Conservation (phyloP, 2,113 vertebrate genomes). For the Melospiza melodia region DNA sequence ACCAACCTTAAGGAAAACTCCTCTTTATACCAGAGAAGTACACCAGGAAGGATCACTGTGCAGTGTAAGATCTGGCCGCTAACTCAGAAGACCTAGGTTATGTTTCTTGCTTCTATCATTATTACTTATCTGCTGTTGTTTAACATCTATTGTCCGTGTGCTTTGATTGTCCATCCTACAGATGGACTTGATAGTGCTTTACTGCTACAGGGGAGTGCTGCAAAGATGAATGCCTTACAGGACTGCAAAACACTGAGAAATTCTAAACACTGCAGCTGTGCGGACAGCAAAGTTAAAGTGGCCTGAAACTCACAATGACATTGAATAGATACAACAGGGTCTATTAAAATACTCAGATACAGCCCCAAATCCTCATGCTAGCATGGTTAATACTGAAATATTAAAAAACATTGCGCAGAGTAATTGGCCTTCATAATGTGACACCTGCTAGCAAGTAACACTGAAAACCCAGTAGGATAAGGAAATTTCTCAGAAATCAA, state of each 20-base stretch:
- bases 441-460: background rate
- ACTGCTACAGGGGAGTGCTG: background rate
- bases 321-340: background rate
- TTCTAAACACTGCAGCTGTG: background rate
- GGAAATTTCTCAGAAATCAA: background rate
- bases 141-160: background rate
- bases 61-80: background rate
- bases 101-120: background rate
- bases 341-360: background rate
- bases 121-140: background rate
- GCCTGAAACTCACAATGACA: background rate
- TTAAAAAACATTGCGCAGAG: background rate
- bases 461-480: background rate
- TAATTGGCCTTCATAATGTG: background rate
- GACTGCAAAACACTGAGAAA: background rate
- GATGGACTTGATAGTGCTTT: background rate
- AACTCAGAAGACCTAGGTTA: background rate
- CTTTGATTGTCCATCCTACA: background rate
- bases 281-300: background rate
- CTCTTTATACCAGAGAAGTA: background rate
- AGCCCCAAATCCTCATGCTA: background rate
- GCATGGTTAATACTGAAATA: background rate
- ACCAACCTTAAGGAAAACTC: accelerated
- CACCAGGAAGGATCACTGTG: background rate
- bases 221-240: background rate